These are phyloP conservation scores for Taurulus bubalis DNA, from an alignment of 2,113 vertebrate species.

Conservation along the genomic window DNA sequence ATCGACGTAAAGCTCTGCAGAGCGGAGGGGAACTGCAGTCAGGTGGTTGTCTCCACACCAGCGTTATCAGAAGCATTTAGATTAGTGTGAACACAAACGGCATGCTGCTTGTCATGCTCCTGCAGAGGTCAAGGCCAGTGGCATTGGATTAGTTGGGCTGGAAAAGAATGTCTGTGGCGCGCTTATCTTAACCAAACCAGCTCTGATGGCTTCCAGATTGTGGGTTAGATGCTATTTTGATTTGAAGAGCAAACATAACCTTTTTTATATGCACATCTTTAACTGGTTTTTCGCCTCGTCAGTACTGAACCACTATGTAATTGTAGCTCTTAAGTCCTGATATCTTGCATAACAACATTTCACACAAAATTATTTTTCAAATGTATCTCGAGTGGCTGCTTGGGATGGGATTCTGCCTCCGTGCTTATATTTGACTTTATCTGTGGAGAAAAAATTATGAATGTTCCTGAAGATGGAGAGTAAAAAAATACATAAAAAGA, in stretches of 20 bases:
- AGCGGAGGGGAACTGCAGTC: not conserved
- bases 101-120: not conserved
- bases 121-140: conserved; percentile 7
- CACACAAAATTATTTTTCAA: conserved; percentile 18
- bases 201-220: not conserved
- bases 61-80: not conserved
- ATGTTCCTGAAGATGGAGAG: too few relatives aligned
- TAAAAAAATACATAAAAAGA: too few relatives aligned
- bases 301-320: not conserved
- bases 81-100: not conserved
- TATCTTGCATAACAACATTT: not conserved
- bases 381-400: conserved; percentile 8
- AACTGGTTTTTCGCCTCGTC: not conserved
- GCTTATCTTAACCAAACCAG: not conserved
- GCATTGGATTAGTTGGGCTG: conserved; percentile 9
- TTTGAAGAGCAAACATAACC: conserved; percentile 10
- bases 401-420: conserved; percentile 15
- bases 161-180: conserved; percentile 5
- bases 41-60: not conserved
- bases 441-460: conserved; percentile 6
- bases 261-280: not conserved
- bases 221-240: not conserved
- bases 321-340: not conserved
- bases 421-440: conserved; percentile 34
- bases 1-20: not conserved